phyloP scores from a whole-genome alignment of 1,140 invertebrate species.

The Megathymus violae region DNA sequence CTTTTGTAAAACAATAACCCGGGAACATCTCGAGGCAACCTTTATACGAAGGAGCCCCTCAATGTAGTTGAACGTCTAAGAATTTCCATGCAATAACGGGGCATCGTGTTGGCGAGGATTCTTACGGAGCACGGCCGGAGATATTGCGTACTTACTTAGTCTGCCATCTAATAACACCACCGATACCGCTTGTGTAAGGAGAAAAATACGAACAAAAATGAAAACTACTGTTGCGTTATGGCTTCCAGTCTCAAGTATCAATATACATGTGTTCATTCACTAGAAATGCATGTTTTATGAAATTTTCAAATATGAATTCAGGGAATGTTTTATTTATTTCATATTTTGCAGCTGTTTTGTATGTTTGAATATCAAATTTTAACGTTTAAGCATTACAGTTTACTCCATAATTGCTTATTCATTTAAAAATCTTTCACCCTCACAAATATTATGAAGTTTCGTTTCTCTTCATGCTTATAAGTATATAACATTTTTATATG shows the following conservation, averaged over 20 bases:
- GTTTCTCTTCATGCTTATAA: too few relatives aligned
- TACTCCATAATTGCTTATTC: too few relatives aligned
- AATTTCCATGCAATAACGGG: conserved; percentile 81
- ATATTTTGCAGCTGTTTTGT: neutral
- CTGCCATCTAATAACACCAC: conserved; percentile 78
- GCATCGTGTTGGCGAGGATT: conserved; percentile 69
- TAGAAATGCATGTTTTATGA: neutral
- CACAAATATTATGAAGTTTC: too few relatives aligned
- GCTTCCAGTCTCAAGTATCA: conserved; percentile 66
- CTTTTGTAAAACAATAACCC: conserved; percentile 81
- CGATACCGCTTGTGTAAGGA: conserved; percentile 74
- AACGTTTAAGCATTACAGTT: too few relatives aligned
- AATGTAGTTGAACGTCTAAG: conserved; percentile 81
- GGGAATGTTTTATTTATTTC: neutral
- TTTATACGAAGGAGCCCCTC: conserved; percentile 78
- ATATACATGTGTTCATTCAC: conserved; percentile 51
- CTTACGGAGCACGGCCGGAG: conserved; percentile 60
- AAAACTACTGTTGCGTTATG: conserved; percentile 67
- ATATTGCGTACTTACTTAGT: conserved; percentile 81
- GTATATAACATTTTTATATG: too few relatives aligned
- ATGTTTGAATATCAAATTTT: too few relatives aligned
- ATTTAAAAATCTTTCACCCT: too few relatives aligned
- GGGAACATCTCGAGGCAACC: conserved; percentile 69
- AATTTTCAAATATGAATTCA: neutral
- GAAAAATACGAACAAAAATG: conserved; percentile 78